These are phyloP conservation scores for Spongia lamella DNA, from an alignment of 37 sponge, comb jelly and placozoan species.

Conservation along the genomic window DNA sequence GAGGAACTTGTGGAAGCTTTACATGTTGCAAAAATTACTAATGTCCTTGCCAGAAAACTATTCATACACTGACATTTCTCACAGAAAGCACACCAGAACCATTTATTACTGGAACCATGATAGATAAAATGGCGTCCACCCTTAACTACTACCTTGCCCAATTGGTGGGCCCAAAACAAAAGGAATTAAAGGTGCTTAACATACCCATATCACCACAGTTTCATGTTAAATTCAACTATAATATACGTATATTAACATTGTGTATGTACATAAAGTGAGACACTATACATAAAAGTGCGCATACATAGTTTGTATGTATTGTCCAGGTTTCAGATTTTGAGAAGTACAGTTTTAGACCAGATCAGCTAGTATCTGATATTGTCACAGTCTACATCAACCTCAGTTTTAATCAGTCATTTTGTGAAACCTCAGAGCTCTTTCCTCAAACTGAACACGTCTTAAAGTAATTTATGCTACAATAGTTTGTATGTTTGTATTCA, in stretches of 20 bases:
- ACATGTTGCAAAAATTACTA: conserved; percentile 64
- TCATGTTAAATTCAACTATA: too few species aligned
- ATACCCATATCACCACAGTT: too few species aligned
- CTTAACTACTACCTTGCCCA: conserved; percentile 91
- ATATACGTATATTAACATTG: too few species aligned
- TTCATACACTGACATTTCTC: conserved; percentile 64
- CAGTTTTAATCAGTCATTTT: conserved; percentile 60
- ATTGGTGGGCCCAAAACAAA: conserved; percentile 87
- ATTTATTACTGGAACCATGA: conserved; percentile 60
- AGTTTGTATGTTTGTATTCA: too few species aligned
- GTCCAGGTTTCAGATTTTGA: conserved; percentile 80
- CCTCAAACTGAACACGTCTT: conserved; percentile 54
- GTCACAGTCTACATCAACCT: conserved; percentile 82
- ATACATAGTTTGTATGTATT: too few species aligned
- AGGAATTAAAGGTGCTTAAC: conserved; percentile 72
- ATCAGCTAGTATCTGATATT: conserved; percentile 65
- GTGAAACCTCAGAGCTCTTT: conserved; percentile 73
- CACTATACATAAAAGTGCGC: too few species aligned
- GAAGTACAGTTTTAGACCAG: conserved; percentile 79
- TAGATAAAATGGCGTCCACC: conserved; percentile 93
- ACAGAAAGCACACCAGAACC: conserved; percentile 24
- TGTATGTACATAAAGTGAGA: too few species aligned
- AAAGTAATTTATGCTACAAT: too few species aligned
- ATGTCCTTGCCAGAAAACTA: conserved; percentile 69
- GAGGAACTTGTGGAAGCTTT: conserved; percentile 61